phyloP scores from a whole-genome alignment of 1,140 invertebrate species.

The Dinoponera quadriceps region DNA sequence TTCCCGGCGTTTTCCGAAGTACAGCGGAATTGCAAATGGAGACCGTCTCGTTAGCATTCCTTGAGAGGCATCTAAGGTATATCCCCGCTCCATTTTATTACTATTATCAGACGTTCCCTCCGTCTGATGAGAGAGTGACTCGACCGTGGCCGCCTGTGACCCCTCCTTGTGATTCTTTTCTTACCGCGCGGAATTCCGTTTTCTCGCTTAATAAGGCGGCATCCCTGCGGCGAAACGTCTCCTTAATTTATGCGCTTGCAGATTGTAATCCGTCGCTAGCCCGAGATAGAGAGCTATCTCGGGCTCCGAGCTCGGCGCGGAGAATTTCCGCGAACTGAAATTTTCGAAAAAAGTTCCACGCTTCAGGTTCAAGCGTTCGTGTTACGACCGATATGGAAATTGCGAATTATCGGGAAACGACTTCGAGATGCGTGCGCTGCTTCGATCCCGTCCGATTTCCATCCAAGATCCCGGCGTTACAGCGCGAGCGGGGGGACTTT shows the following conservation, averaged over 20 bases:
- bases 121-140: constrained; percentile 11
- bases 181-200: background rate
- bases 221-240: background rate
- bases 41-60: constrained; percentile 57
- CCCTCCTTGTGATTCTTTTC: constrained; percentile 31
- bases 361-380: too few relatives aligned
- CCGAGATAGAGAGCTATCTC: too few relatives aligned
- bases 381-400: too few relatives aligned
- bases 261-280: background rate
- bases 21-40: constrained; percentile 57
- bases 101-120: constrained; percentile 45
- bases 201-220: constrained; percentile 9
- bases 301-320: background rate
- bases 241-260: constrained; percentile 6
- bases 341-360: too few relatives aligned
- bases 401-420: too few relatives aligned
- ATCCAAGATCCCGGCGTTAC: background rate
- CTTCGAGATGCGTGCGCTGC: too few relatives aligned
- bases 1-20: constrained; percentile 47
- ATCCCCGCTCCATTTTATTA: constrained; percentile 48
- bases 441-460: background rate
- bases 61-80: constrained; percentile 48
- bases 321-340: too few relatives aligned
- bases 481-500: background rate
- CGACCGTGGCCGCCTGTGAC: background rate